Evolutionary conservation across 1,140 invertebrate genomes (phyloP), one percentile per base, ranked within the genome.

Genomic region (Saccostrea echinata): DNA sequence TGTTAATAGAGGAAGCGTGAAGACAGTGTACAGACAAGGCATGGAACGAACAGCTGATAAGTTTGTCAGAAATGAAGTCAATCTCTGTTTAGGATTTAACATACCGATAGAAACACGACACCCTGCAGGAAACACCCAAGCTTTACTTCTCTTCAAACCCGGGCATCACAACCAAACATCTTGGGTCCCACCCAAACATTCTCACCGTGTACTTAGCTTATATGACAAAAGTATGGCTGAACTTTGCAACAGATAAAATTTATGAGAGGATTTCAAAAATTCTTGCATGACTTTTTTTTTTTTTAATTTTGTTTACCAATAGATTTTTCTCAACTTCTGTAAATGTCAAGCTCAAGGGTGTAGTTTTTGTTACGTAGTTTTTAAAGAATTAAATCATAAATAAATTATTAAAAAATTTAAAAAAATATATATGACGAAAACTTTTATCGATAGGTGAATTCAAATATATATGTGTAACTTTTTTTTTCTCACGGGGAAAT

Each of bases 401-500:
- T n/a, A n/a, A n/a, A n/a, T n/a, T n/a, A n/a, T n/a, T n/a, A n/a
- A n/a, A n/a, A n/a, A n/a, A n/a, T n/a, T n/a, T n/a, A n/a, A n/a
- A n/a, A n/a, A n/a, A n/a, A n/a, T n/a, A n/a, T n/a, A n/a, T n/a
- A n/a, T n/a, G n/a, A n/a, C n/a, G n/a, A n/a, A n/a, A n/a, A n/a
- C n/a, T n/a, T n/a, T n/a, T n/a, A n/a, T n/a, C n/a, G n/a, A 55
- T 55, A 55, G 18, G 18, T 55, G 53, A 55, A 61, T 4, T 21
- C 12, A 21, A 6, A 61, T 8, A 21, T 6, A 21, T 61, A 21
- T 18, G 18, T 61, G 18, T 18, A 21, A 2, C 18, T 18, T 61
- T 21, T 21, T 61, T 61, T 57, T 76, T 76, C 68, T 76, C 68
- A 76, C 68, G 68, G 68, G 27, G 68, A 76, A 76, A 76, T 76